phyloP scores from a whole-genome alignment of 2,888 invertebrate species.

The Celastrina argiolus region DNA sequence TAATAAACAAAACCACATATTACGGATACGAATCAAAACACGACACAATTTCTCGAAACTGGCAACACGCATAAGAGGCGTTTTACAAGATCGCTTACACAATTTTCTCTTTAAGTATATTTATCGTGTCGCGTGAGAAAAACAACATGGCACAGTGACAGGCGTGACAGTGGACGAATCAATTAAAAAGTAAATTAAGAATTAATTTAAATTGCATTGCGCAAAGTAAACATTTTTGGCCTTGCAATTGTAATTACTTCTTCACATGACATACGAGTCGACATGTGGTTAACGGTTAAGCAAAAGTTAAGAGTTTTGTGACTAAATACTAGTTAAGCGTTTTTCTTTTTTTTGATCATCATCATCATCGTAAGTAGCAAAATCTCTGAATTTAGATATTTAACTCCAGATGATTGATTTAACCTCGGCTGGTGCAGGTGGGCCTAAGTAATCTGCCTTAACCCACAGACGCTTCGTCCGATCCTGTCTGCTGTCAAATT shows the following conservation, averaged over 20 bases:
- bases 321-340: not conserved
- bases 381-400: too few relatives aligned
- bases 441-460: too few relatives aligned
- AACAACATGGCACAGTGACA: constrained; percentile 5
- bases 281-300: too few relatives aligned
- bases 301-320: not conserved
- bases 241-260: constrained; percentile 40
- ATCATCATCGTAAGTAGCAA: too few relatives aligned
- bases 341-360: not conserved
- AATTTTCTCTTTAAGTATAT: constrained; percentile 18
- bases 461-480: too few relatives aligned
- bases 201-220: constrained; percentile 36
- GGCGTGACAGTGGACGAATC: constrained; percentile 18
- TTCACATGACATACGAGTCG: constrained; percentile 3
- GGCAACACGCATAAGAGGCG: not conserved
- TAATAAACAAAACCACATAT: not conserved
- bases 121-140: constrained; percentile 20
- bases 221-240: constrained; percentile 56
- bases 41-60: not conserved
- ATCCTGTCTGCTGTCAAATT: too few relatives aligned
- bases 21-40: not conserved
- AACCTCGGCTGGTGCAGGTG: too few relatives aligned
- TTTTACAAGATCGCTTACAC: constrained; percentile 24
- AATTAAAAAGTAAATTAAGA: constrained; percentile 23
- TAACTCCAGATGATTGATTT: too few relatives aligned